phyloP scores from a whole-genome alignment of 35 echinoderm and acorn worm species.

The Chiridota heheva region DNA sequence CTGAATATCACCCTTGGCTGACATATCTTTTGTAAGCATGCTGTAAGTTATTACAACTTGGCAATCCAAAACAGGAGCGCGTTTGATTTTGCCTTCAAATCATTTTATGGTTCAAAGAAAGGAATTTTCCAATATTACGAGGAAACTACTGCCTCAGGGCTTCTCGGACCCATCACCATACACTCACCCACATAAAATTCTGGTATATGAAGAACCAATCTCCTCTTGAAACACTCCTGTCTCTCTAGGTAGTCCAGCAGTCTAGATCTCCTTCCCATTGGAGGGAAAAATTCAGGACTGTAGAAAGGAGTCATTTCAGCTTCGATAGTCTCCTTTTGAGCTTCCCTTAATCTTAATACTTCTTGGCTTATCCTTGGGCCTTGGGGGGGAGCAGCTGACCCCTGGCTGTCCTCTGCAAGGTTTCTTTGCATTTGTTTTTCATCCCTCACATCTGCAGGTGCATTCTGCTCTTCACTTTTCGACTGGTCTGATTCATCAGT shows the following conservation, averaged over 20 bases:
- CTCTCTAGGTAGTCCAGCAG: conserved; percentile 77
- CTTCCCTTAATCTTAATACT: conserved; percentile 4
- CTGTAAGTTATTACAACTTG: too few relatives aligned
- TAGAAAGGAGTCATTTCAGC: conserved; percentile 63
- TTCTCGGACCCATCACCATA: not conserved
- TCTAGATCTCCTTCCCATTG: conserved; percentile 71
- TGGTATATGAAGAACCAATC: conserved; percentile 77
- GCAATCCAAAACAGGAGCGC: too few relatives aligned
- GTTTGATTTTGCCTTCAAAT: not conserved
- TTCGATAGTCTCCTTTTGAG: conserved; percentile 24
- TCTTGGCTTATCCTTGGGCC: conserved; percentile 38
- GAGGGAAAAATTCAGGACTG: conserved; percentile 90
- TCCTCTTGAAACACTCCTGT: conserved; percentile 77
- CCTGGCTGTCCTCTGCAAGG: not conserved
- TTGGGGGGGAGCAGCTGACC: not conserved
- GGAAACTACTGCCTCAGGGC: not conserved
- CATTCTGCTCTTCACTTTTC: too few relatives aligned
- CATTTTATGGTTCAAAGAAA: not conserved
- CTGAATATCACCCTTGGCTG: too few relatives aligned
- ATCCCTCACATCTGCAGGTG: too few relatives aligned
- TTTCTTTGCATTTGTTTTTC: too few relatives aligned
- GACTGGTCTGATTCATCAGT: too few relatives aligned
- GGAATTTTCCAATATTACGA: not conserved
- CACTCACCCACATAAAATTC: conserved; percentile 96
- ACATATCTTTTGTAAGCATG: too few relatives aligned